Evolutionary conservation across 2,797 vertebrate genomes (phyloP).

Genomic region (Ataeniobius toweri): DNA sequence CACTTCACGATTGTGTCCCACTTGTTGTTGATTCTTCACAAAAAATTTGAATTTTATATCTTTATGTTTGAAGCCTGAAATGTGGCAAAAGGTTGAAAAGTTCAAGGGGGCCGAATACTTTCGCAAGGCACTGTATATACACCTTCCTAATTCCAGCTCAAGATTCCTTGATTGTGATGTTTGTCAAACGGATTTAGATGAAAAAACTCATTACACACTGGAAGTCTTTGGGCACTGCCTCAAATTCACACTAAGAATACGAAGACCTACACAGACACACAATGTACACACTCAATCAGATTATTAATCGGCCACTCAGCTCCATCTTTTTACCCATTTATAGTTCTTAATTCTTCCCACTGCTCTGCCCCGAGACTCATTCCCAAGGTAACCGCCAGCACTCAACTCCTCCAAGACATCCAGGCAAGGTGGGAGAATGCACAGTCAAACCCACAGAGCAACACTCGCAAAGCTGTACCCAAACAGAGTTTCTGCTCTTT

Average conservation of each 20-base stretch:
- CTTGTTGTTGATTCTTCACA: too few species aligned
- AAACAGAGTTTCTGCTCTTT: conserved; percentile 2
- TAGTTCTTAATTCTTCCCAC: conserved; percentile 42
- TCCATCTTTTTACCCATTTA: conserved; percentile 60
- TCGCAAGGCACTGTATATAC: neutral
- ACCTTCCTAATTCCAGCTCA: neutral
- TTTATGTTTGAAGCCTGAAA: too few species aligned
- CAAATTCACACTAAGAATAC: conserved; percentile 27
- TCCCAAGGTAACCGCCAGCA: conserved; percentile 64
- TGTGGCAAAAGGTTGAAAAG: too few species aligned
- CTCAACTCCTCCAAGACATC: conserved; percentile 60
- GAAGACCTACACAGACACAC: conserved; percentile 16
- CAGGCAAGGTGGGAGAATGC: conserved; percentile 60
- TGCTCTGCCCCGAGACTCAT: conserved; percentile 61
- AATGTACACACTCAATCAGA: conserved; percentile 56
- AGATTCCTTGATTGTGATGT: neutral
- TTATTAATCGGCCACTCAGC: conserved; percentile 62
- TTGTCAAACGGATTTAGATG: conserved; percentile 1
- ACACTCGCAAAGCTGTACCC: conserved; percentile 14
- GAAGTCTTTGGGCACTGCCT: conserved; percentile 16
- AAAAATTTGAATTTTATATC: too few species aligned
- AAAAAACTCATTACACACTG: conserved; percentile 22
- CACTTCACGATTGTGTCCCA: too few species aligned
- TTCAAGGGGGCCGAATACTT: too few species aligned
- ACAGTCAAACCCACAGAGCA: neutral